A percentile compares a stretch with the other conserved stretches of the same genome.
Conservation (phyloP, 2,113 vertebrate species). For the Myanophis thanlyinensis region DNA sequence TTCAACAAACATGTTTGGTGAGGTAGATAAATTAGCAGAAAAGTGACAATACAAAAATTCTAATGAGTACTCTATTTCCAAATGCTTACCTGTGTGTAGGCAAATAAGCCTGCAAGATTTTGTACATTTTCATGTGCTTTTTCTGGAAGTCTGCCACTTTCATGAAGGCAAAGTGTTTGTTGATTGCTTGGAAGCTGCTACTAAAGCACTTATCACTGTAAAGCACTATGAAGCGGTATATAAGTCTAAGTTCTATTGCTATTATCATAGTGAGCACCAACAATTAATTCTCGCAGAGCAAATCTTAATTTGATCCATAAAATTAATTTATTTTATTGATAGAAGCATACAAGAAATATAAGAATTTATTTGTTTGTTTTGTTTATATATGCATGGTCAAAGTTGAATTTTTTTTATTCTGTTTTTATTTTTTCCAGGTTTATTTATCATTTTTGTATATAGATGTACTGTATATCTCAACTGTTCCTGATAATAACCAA, state of each 20-base stretch:
- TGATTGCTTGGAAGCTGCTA: background rate
- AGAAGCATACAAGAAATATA: background rate
- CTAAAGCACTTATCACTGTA: background rate
- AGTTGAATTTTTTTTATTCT: background rate
- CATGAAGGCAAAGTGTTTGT: background rate
- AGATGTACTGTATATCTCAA: background rate
- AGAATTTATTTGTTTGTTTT: background rate
- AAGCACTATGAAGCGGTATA: too few species aligned
- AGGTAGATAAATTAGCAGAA: background rate
- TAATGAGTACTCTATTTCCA: background rate
- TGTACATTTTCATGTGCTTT: background rate
- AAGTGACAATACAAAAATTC: background rate
- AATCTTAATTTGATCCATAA: background rate
- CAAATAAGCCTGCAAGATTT: background rate
- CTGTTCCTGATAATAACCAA: background rate
- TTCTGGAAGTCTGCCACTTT: background rate
- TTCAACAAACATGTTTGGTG: background rate
- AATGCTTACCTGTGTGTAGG: background rate
- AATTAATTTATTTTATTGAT: background rate
- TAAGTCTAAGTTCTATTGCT: too few species aligned
- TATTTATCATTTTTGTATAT: background rate
- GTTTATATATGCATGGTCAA: background rate
- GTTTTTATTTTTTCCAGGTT: background rate
- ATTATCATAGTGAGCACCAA: background rate
- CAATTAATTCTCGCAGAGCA: background rate